Evolutionary conservation across 2,797 vertebrate species (phyloP).

Genomic region (Sternotherus odoratus): DNA sequence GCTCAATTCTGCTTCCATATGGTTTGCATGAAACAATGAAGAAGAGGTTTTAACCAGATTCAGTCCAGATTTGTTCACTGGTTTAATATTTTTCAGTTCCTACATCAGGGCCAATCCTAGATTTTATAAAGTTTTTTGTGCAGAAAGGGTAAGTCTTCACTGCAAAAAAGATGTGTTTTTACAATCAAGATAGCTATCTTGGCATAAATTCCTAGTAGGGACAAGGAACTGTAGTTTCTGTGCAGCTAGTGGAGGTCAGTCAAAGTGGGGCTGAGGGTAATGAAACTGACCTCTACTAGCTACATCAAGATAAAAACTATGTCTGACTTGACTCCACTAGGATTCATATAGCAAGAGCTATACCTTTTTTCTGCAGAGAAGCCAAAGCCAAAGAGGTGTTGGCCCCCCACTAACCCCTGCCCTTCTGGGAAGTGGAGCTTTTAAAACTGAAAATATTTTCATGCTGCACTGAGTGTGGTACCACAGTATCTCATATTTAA

Average conservation of each 20-base stretch:
- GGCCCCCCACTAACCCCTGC: neutral
- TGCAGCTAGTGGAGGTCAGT: neutral
- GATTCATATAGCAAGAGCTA: neutral
- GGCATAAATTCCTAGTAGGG: neutral
- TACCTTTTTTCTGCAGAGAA: neutral
- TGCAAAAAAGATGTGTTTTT: neutral
- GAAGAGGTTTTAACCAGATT: conserved; percentile 22
- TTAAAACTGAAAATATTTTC: neutral
- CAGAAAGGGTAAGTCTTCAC: neutral
- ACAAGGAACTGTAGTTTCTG: rapidly evolving
- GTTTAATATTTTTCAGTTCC: neutral
- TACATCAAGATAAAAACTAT: neutral
- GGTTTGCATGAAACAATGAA: neutral
- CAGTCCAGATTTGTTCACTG: neutral
- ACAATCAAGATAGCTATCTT: neutral
- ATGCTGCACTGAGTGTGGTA: neutral
- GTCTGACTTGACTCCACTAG: neutral
- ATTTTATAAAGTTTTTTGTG: neutral
- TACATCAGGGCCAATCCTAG: neutral
- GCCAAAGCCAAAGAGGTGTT: neutral
- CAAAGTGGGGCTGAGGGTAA: neutral
- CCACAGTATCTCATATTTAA: neutral
- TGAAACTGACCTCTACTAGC: neutral
- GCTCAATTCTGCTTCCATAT: neutral
- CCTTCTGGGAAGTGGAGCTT: neutral